Evolutionary conservation across 1,140 invertebrate genomes (phyloP), one percentile per base, ranked within the genome.

Genomic region (Pogonomyrmex californicus): DNA sequence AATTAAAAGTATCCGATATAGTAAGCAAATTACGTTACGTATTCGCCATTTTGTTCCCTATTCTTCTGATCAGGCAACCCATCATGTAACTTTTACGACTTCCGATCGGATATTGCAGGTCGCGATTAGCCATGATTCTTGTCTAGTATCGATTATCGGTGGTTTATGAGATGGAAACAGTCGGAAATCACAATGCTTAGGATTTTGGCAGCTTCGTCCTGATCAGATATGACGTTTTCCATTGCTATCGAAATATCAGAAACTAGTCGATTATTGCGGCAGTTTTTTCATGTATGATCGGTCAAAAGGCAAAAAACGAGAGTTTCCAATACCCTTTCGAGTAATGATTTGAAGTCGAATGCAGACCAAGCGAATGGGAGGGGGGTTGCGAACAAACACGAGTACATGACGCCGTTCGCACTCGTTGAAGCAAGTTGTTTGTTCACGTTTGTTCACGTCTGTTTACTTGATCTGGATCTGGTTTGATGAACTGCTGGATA

Each of bases 31-130:
- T 76, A 73, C 49, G 49, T 36, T 54, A 60, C 23, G 54, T 44
- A 76, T 38, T 7, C 30, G 5, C 44, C 17, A 49, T 56, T 36
- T n/a, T 75, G 70, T 75, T 75, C 56, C 38, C n/a, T 36, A 38
- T n/a, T 75, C 5, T 38, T 9, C 12, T 1, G 5, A 38, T 10
- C 2, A 30, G 36, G n/a, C 54, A n/a, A 60, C 33, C 4, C 4
- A 60, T 41, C 54, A 76, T 33, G 17, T 76, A 76, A 60, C 73
- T 76, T 76, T 75, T 76, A 58, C 38, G 54, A 76, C 23, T 76
- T 60, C n/a, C 49, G 2, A 54, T 54, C 33, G 49, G 9, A 73
- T 38, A 38, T 73, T n/a, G 7, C 17, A 14, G 12, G 38, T 56
- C 14, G 17, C n/a, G 23, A 60, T 41, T 76, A 17, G 38, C 23